phyloP scores from a whole-genome alignment of 2,113 vertebrate species.

The Myxocyprinus asiaticus region DNA sequence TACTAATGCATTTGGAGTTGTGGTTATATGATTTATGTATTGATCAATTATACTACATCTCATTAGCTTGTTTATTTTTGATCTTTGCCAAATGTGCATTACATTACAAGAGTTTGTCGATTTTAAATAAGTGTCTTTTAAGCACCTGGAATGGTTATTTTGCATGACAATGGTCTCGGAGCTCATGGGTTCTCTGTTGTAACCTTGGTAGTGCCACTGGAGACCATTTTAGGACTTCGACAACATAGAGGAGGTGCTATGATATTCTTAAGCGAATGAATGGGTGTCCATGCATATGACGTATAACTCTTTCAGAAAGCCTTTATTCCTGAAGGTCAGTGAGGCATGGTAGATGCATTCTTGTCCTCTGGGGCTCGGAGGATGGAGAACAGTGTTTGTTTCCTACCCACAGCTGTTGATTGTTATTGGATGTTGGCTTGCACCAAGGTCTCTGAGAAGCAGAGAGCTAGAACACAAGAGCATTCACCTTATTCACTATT shows the following conservation, averaged over 20 bases:
- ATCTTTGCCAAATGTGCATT: not conserved
- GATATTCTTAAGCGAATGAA: constrained; percentile 37
- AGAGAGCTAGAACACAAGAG: constrained; percentile 33
- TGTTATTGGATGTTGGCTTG: constrained; percentile 50
- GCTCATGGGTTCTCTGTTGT: constrained; percentile 23
- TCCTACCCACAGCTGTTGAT: constrained; percentile 50
- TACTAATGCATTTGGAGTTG: not conserved
- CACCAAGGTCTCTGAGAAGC: constrained; percentile 55
- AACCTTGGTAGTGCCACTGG: constrained; percentile 28
- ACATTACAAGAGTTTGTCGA: not conserved
- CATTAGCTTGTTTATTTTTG: not conserved
- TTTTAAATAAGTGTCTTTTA: constrained; percentile 3
- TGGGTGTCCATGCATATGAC: constrained; percentile 46
- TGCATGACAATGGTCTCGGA: not conserved
- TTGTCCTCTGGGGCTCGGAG: constrained; percentile 28
- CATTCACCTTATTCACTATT: constrained; percentile 54
- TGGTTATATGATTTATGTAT: not conserved
- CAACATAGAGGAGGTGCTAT: not conserved
- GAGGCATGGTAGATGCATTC: constrained; percentile 34
- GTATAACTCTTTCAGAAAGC: constrained; percentile 47
- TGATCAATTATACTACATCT: not conserved
- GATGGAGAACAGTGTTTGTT: constrained; percentile 44
- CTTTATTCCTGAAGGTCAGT: constrained; percentile 57
- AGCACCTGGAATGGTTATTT: constrained; percentile 1
- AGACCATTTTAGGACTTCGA: constrained; percentile 20